Conservation (phyloP, 2,888 invertebrate genomes). For the Koerneria pararmatus region DNA sequence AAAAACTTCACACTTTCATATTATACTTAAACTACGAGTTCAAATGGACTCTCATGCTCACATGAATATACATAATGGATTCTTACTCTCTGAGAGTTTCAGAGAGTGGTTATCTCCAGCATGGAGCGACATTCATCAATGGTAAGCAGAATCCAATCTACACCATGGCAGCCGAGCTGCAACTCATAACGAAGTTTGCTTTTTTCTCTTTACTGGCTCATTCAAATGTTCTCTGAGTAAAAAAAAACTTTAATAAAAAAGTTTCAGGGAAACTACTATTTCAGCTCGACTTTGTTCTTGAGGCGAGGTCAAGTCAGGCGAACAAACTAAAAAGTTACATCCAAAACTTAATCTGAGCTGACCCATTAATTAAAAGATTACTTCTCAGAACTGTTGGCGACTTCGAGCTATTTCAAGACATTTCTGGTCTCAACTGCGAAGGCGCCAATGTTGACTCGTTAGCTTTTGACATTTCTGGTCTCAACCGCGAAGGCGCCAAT, state of each 20-base stretch:
- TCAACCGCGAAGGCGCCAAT: no score
- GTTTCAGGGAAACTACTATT: neutral
- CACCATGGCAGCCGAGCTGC: constrained; percentile 30
- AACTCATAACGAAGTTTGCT: neutral
- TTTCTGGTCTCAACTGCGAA: neutral
- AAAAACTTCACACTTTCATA: no score
- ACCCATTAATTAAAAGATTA: neutral
- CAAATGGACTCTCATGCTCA: no score
- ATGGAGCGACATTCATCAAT: constrained; percentile 54
- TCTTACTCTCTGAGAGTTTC: constrained; percentile 17
- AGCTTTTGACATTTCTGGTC: neutral
- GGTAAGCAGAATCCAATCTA: constrained; percentile 48
- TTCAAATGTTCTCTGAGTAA: no score
- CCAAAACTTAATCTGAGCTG: neutral
- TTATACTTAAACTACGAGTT: no score
- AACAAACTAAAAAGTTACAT: neutral
- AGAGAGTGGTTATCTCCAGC: constrained; percentile 42
- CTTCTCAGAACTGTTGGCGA: constrained; percentile 10
- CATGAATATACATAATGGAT: no score
- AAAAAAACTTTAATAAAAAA: no score
- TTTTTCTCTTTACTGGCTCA: neutral
- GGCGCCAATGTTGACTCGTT: neutral
- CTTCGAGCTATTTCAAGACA: constrained; percentile 10
- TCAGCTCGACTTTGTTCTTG: neutral
- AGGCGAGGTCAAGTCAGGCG: neutral